These are phyloP conservation scores for Chouioia cunea DNA, from an alignment of 2,888 invertebrate genomes.

Conservation along the genomic window DNA sequence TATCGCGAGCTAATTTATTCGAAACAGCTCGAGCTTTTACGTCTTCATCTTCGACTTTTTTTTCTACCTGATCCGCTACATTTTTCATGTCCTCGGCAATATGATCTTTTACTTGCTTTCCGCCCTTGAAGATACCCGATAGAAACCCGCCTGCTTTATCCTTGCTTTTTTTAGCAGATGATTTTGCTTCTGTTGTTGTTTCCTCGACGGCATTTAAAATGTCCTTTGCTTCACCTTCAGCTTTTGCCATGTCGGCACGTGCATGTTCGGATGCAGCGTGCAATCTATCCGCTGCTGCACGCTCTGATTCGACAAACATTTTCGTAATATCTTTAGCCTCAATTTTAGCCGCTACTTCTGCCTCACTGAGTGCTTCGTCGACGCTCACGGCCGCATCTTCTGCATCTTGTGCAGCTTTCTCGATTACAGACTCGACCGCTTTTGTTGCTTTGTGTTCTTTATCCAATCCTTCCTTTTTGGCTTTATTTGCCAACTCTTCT, in stretches of 20 bases:
- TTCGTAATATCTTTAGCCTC: slow-evolving; percentile 35
- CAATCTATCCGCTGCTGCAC: slow-evolving; percentile 57
- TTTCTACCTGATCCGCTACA: slow-evolving; percentile 62
- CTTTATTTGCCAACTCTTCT: slow-evolving; percentile 54
- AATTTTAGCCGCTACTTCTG: slow-evolving; percentile 30
- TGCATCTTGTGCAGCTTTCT: slow-evolving; percentile 18
- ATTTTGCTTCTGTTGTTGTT: neutral
- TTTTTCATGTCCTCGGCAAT: slow-evolving; percentile 46
- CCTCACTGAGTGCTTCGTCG: slow-evolving; percentile 4
- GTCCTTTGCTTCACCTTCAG: slow-evolving; percentile 47
- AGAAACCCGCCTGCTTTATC: slow-evolving; percentile 51
- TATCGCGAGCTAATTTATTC: neutral
- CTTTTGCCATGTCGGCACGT: slow-evolving; percentile 47
- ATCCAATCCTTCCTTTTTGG: slow-evolving; percentile 53
- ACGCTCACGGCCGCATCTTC: slow-evolving; percentile 6
- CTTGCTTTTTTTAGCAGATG: slow-evolving; percentile 50
- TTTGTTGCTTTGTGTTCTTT: slow-evolving; percentile 48
- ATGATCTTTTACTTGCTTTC: slow-evolving; percentile 47
- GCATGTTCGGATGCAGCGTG: no score
- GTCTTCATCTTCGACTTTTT: slow-evolving; percentile 55
- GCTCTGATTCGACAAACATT: slow-evolving; percentile 12
- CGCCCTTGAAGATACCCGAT: slow-evolving; percentile 50
- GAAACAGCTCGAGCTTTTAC: slow-evolving; percentile 42
- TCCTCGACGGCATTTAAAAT: slow-evolving; percentile 59
- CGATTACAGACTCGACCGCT: no score